phyloP scores from a whole-genome alignment of 2,113 vertebrate species.

The Zapus hudsonius region DNA sequence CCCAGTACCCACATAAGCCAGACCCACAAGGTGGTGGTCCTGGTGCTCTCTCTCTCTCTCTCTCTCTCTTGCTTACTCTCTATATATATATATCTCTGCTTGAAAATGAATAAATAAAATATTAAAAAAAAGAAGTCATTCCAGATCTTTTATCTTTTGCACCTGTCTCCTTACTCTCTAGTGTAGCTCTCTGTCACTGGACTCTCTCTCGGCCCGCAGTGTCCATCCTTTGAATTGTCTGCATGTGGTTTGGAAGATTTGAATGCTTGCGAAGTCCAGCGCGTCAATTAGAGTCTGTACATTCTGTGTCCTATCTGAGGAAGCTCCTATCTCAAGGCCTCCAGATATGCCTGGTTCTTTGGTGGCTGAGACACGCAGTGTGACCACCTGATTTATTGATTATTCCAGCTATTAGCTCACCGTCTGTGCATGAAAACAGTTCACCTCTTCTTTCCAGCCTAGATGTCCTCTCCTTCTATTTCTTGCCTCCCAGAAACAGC shows the following conservation, averaged over 20 bases:
- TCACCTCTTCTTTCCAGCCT: neutral
- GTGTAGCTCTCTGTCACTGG: too few species aligned
- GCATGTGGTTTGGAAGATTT: neutral
- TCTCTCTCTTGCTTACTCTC: too few species aligned
- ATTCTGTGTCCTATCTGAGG: neutral
- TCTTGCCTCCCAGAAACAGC: neutral
- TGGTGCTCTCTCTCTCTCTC: too few species aligned
- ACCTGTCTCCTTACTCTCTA: neutral
- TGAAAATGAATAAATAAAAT: too few species aligned
- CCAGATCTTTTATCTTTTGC: neutral
- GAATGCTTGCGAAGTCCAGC: neutral
- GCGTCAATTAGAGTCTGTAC: too few species aligned
- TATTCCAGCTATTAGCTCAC: neutral
- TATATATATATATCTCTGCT: too few species aligned
- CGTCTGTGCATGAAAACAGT: neutral
- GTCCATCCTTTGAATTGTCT: neutral
- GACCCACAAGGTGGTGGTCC: too few species aligned
- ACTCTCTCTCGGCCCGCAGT: too few species aligned
- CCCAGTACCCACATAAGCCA: too few species aligned
- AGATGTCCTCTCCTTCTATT: neutral
- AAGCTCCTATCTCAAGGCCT: neutral
- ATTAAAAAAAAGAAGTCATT: too few species aligned
- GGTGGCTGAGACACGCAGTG: accelerated
- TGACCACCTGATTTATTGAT: neutral
- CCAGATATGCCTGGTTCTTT: neutral